A percentile compares a stretch with the other conserved stretches of the same genome.
These are phyloP conservation scores for Hemithea aestivaria DNA, from an alignment of 2,888 invertebrate species.

Conservation along the genomic window DNA sequence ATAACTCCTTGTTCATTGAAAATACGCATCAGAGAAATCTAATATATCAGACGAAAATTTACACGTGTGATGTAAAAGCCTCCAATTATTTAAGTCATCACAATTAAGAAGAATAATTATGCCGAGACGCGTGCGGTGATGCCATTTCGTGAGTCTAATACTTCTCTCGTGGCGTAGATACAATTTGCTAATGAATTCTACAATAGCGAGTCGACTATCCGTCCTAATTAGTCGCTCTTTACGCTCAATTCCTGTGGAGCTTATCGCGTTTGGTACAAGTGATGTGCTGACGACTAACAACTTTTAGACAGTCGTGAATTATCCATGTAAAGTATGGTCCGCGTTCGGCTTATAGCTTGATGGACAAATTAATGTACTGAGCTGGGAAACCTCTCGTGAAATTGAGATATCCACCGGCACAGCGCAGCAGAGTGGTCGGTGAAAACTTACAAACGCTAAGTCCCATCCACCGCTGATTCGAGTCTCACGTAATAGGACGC, in stretches of 20 bases:
- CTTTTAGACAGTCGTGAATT: conserved; percentile 19
- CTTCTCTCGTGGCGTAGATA: conserved; percentile 39
- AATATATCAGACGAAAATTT: no score
- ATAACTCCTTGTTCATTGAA: no score
- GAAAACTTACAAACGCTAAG: conserved; percentile 76
- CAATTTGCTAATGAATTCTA: conserved; percentile 60
- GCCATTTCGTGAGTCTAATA: conserved; percentile 41
- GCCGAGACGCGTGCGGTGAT: conserved; percentile 19
- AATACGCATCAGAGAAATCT: no score
- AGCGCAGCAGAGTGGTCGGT: conserved; percentile 55
- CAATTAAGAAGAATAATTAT: conserved; percentile 17
- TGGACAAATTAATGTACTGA: conserved; percentile 54
- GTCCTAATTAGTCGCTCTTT: conserved; percentile 60
- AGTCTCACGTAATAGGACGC: conserved; percentile 33
- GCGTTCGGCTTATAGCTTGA: conserved; percentile 44
- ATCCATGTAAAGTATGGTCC: conserved; percentile 27
- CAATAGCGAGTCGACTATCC: conserved; percentile 58
- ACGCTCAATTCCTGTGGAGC: conserved; percentile 53
- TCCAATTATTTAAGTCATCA: conserved; percentile 8
- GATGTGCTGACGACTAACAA: conserved; percentile 31
- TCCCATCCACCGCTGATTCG: conserved; percentile 49
- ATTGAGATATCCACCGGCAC: conserved; percentile 61
- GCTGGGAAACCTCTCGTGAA: conserved; percentile 59
- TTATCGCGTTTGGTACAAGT: conserved; percentile 44
- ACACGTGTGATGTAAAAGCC: no score